phyloP scores from a whole-genome alignment of 2,888 invertebrate species.

The Lucinisca nassula region DNA sequence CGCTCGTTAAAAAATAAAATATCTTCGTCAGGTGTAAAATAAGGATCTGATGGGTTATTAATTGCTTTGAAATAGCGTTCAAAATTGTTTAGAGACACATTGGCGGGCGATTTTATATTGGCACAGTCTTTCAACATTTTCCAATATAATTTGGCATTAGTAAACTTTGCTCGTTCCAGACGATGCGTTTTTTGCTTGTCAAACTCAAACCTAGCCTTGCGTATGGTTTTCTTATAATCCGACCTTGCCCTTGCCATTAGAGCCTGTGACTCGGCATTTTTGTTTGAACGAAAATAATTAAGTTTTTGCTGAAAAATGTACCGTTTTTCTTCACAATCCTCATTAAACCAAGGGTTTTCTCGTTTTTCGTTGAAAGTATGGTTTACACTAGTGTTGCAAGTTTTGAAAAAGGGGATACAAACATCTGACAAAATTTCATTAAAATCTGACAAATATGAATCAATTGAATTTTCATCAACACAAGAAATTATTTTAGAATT shows the following conservation, averaged over 20 bases:
- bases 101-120: not conserved
- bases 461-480: not conserved
- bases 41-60: not conserved
- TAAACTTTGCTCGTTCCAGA: not conserved
- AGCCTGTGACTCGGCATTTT: not conserved
- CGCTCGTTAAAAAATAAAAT: not conserved
- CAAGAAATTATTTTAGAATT: too few species aligned
- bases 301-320: not conserved
- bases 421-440: not conserved
- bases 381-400: not conserved
- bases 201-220: not conserved
- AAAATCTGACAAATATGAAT: slow-evolving; percentile 6
- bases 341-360: slow-evolving; percentile 27
- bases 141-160: slow-evolving; percentile 32
- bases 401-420: not conserved
- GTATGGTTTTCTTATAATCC: not conserved
- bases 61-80: not conserved
- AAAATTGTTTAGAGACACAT: not conserved
- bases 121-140: not conserved
- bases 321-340: slow-evolving; percentile 8
- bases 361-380: not conserved
- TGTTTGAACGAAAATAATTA: not conserved
- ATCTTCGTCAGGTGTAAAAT: not conserved
- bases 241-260: slow-evolving; percentile 4
- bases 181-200: not conserved